Evolutionary conservation across 2,113 vertebrate genomes (phyloP).

Genomic region (Gracilinanus agilis): DNA sequence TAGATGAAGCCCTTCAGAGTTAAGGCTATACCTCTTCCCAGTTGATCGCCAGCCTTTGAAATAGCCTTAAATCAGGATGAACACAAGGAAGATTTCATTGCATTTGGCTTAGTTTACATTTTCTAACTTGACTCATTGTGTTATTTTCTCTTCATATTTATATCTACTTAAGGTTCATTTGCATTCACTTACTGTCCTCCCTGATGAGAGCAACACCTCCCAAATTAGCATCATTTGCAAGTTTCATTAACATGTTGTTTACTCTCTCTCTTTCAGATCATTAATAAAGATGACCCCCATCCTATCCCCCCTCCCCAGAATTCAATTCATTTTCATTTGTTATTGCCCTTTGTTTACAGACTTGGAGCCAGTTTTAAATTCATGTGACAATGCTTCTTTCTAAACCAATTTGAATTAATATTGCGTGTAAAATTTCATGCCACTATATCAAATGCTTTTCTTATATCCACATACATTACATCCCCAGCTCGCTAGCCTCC

Average conservation of each 20-base stretch:
- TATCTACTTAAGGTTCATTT: conserved; percentile 80
- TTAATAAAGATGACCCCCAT: conserved; percentile 79
- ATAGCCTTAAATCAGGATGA: not conserved
- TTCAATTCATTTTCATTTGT: conserved; percentile 71
- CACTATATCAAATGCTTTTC: conserved; percentile 78
- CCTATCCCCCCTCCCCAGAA: conserved; percentile 49
- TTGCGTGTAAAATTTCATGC: conserved; percentile 75
- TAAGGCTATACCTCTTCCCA: not conserved
- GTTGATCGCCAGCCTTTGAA: not conserved
- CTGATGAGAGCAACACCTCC: conserved; percentile 75
- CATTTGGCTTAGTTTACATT: conserved; percentile 34
- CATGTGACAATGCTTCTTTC: conserved; percentile 76
- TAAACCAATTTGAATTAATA: conserved; percentile 82
- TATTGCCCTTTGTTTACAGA: conserved; percentile 74
- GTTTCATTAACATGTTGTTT: conserved; percentile 80
- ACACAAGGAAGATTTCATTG: not conserved
- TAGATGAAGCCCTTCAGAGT: conserved; percentile 24
- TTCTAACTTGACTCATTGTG: conserved; percentile 65
- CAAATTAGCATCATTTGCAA: conserved; percentile 81
- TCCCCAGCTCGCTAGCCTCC: conserved; percentile 40
- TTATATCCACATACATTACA: conserved; percentile 60
- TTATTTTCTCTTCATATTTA: conserved; percentile 77
- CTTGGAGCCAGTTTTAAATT: conserved; percentile 75
- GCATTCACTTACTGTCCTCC: conserved; percentile 74
- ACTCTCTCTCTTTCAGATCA: conserved; percentile 73